Base-by-base conservation (phyloP, 2,888 invertebrate species). In the Oscheius onirici region DNA sequence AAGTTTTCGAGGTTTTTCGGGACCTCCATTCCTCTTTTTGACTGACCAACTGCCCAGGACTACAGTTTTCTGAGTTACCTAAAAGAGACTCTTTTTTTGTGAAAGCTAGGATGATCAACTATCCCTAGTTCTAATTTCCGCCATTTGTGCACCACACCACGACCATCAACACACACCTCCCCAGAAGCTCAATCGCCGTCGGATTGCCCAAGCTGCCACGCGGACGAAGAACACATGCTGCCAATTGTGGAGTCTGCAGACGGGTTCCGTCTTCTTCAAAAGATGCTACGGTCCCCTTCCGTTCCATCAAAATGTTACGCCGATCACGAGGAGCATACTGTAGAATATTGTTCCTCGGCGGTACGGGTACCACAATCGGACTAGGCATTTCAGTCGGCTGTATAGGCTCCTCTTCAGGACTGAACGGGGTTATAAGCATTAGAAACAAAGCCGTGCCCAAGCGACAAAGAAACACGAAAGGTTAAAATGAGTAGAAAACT, bases 261-360 rank as follows among this genome's bases (percentile, higher is more conserved):
- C 69, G 57, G n/a, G 44, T 69, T 28, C 51, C 60, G 34, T 71
- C 71, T 34, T 71, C 71, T 15, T 71, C 71, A 41, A 71, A 71
- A 5, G 71, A 71, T n/a, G 69, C 71, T 8, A 71, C 43, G 15
- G 61, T 34, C 6, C 46, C 65, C 40, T 65, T 54, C 34, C 55
- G n/a, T 5, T 63, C 63, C 41, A 65, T 65, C 13, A 71, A 34
- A 24, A 71, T 26, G 22, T 40, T 54, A n/a, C 71, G 34, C 17
- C 71, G 65, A 34, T 71, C 65, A 34, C 65, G 20, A 24, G 71
- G 55, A 15, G 65, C 63, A 49, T 46, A 58, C 17, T 58, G 58
- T 40, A 22, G n/a, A 20, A 58, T 41, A 20, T 5, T 1, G 41
- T 52, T 52, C 22, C 22, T 17, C 5, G 20, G 58, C 6, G 40